Evolutionary conservation across 2,797 vertebrate species (phyloP), one percentile per base, ranked within the genome.

Genomic region (Pipistrellus nathusii): DNA sequence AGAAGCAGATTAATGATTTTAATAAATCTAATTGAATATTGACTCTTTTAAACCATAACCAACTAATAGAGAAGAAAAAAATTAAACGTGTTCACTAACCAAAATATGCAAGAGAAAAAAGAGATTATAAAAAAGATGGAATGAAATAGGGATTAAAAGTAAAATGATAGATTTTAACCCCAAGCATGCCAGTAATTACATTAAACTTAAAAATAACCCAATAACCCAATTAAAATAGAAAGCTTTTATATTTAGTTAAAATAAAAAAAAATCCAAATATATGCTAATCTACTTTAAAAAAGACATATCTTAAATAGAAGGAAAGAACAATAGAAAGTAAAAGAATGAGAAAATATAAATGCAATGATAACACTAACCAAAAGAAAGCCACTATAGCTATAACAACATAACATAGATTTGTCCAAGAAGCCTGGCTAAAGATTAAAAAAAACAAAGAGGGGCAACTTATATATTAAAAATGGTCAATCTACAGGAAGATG

Each of bases 171-270:
- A 5, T 75, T 44, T 85, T 76, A 77, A 85, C 32, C 48, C 32
- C 53, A 62, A 88, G 85, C 68, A 59, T 25, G 10, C 35, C 4
- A 72, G 21, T 80, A 85, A 88, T 85, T 44, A 35, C 25, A 81
- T 76, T 86, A 86, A 93, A 48, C n/a, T 20, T 90, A 91, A 88
- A 53, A 41, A 66, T 69, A 91, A 62, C 7, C 75, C 69, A 89
- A 30, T 71, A 87, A 71, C 30, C 4, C 18, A 88, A 84, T 84
- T 90, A 76, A 78, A 84, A 66, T 69, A 69, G 64, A 41, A 86
- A 77, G 27, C 71, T 76, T 57, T 57, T 88, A 88, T 51, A 83
- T 44, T 81, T 32, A 48, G 77, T 51, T 75, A 82, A 72, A 90
- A 85, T 35, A 90, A 55, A 1, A 46, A 46, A 94, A 88, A 85